Conservation (phyloP, 1,140 invertebrate genomes). For the Brachionus paranguensis region DNA sequence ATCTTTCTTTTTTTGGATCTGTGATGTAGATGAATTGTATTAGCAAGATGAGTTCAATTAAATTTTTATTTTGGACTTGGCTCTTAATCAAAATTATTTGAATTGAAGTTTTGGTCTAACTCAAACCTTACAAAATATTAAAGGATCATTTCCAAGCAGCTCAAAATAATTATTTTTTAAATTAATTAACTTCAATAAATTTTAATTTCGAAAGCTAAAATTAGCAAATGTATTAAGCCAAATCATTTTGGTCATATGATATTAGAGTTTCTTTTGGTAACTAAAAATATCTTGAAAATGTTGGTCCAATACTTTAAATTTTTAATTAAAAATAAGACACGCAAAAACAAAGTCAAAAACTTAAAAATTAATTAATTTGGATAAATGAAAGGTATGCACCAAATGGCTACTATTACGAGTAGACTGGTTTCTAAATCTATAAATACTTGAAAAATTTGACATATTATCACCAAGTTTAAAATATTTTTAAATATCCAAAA, state of each 20-base stretch:
- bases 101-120: too few species aligned
- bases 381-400: background rate
- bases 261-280: background rate
- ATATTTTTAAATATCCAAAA: background rate
- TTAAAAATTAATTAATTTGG: background rate
- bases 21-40: too few species aligned
- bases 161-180: too few species aligned
- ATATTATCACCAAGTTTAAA: background rate
- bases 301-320: background rate
- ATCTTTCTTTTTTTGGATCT: too few species aligned
- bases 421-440: background rate
- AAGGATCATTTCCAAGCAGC: too few species aligned
- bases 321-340: background rate
- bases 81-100: too few species aligned
- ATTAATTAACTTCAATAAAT: too few species aligned
- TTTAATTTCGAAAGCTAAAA: too few species aligned
- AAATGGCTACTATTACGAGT: background rate
- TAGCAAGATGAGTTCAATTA: too few species aligned
- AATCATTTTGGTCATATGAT: background rate
- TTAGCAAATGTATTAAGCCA: too few species aligned
- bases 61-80: too few species aligned
- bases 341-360: background rate
- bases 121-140: too few species aligned
- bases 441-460: background rate
- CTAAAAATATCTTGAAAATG: background rate